Conservation (phyloP, 2,888 invertebrate genomes). For the Punctoribates punctum region DNA sequence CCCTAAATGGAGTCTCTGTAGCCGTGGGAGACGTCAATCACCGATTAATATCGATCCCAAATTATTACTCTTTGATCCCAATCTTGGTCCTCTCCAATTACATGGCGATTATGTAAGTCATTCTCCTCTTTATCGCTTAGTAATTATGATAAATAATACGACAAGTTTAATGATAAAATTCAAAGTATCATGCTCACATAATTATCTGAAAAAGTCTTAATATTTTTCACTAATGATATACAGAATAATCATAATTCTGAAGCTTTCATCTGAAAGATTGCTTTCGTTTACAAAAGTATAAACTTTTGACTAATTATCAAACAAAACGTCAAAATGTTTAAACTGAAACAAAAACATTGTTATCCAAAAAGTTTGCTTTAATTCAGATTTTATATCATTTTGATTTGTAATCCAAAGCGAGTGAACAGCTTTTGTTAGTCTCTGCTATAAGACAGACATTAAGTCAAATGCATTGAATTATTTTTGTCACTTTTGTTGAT, state of each 20-base stretch:
- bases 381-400: background rate
- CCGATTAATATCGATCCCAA: constrained; percentile 94
- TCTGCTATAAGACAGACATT: background rate
- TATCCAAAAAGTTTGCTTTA: background rate
- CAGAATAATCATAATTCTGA: too few relatives aligned
- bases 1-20: constrained; percentile 95
- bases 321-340: too few relatives aligned
- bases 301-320: too few relatives aligned
- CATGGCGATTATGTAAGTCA: constrained; percentile 77
- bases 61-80: constrained; percentile 89
- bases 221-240: too few relatives aligned
- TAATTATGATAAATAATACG: too few relatives aligned
- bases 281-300: too few relatives aligned
- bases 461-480: constrained; percentile 18
- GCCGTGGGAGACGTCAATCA: constrained; percentile 92
- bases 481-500: constrained; percentile 21
- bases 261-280: too few relatives aligned
- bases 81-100: constrained; percentile 81
- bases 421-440: background rate
- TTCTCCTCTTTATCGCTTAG: background rate
- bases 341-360: background rate
- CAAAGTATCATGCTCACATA: too few relatives aligned
- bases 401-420: background rate
- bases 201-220: too few relatives aligned
- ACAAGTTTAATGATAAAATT: too few relatives aligned